phyloP scores from a whole-genome alignment of 1,140 invertebrate species.

The Berghia stephanieae region DNA sequence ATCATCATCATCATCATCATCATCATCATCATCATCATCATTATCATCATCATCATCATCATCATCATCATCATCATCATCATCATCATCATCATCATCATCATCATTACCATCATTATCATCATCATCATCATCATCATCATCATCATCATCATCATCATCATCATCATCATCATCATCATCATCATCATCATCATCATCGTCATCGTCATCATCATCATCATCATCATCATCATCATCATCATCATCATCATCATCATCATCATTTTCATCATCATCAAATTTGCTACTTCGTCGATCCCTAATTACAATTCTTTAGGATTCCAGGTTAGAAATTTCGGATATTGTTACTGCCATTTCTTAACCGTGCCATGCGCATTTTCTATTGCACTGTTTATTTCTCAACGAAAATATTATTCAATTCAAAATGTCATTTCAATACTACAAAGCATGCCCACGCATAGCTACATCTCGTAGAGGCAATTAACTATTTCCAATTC shows the following conservation, averaged over 20 bases:
- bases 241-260: conserved; percentile 22
- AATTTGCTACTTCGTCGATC: too few relatives aligned
- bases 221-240: conserved; percentile 21
- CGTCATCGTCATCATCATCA: conserved; percentile 18
- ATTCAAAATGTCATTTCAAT: too few relatives aligned
- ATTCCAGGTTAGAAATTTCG: too few relatives aligned
- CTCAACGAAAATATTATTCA: too few relatives aligned
- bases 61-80: conserved; percentile 22
- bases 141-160: background rate
- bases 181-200: background rate
- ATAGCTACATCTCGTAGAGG: too few relatives aligned
- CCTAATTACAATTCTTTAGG: too few relatives aligned
- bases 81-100: conserved; percentile 1
- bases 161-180: background rate
- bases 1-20: conserved; percentile 23
- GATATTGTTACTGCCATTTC: too few relatives aligned
- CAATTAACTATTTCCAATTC: too few relatives aligned
- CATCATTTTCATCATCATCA: conserved; percentile 20
- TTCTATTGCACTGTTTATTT: too few relatives aligned
- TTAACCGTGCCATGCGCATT: too few relatives aligned
- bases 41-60: conserved; percentile 15
- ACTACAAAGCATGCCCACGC: too few relatives aligned
- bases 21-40: conserved; percentile 3
- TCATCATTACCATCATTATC: background rate
- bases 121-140: background rate